Conservation (phyloP, 2,888 invertebrate species). For the Allygus modestus region DNA sequence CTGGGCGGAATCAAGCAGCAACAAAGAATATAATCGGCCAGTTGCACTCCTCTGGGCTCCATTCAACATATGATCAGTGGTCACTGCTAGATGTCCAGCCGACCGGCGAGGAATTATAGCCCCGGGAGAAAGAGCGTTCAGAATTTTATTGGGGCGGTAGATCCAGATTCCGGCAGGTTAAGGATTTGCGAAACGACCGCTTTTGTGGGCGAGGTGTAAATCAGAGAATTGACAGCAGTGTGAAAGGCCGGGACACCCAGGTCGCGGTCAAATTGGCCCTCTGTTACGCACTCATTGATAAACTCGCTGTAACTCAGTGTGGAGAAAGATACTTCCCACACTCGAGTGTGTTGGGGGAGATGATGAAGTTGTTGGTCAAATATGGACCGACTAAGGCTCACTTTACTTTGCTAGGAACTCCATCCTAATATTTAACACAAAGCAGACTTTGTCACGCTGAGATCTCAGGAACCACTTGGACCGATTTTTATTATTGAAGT, state of each 20-base stretch:
- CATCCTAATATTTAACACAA: too few relatives aligned
- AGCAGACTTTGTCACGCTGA: too few relatives aligned
- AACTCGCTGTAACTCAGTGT: neutral
- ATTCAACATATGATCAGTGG: conserved; percentile 15
- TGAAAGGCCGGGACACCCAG: neutral
- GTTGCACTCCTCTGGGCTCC: neutral
- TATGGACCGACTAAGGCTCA: neutral
- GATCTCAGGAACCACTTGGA: too few relatives aligned
- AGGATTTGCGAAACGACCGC: conserved; percentile 4
- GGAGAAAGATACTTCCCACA: conserved; percentile 34
- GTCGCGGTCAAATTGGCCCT: neutral
- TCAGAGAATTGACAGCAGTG: conserved; percentile 28
- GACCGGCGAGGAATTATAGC: conserved; percentile 41
- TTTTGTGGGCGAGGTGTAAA: conserved; percentile 7
- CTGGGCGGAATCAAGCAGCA: conserved; percentile 6
- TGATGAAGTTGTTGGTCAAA: neutral
- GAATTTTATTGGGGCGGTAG: conserved; percentile 25
- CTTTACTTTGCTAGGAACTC: too few relatives aligned
- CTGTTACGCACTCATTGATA: conserved; percentile 7
- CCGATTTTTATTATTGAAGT: too few relatives aligned
- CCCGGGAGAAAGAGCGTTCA: neutral
- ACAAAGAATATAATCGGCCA: conserved; percentile 15
- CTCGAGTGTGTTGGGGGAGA: neutral
- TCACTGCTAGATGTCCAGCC: neutral
- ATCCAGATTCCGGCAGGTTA: conserved; percentile 43